These are phyloP conservation scores for Zaprionus nigranus DNA, from an alignment of 1,140 invertebrate genomes.

Conservation along the genomic window DNA sequence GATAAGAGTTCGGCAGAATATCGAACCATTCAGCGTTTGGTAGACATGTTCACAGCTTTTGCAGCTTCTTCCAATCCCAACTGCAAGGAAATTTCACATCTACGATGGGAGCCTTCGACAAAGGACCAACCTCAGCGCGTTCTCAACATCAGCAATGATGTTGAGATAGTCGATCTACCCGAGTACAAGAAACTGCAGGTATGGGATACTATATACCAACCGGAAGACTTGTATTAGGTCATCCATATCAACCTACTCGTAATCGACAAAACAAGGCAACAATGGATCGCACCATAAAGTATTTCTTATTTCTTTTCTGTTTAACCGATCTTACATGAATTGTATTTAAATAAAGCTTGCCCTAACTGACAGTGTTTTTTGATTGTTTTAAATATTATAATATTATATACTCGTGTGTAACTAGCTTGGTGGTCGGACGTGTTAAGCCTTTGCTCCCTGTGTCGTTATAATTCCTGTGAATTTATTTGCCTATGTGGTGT, in stretches of 20 bases:
- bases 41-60: constrained; percentile 84
- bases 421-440: too few relatives aligned
- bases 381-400: too few relatives aligned
- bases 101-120: constrained; percentile 70
- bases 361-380: too few relatives aligned
- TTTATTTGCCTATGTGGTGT: too few relatives aligned
- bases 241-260: not conserved
- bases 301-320: not conserved
- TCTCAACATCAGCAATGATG: constrained; percentile 83
- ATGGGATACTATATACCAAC: constrained; percentile 82
- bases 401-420: too few relatives aligned
- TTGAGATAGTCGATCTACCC: constrained; percentile 79
- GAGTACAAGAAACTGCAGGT: constrained; percentile 82
- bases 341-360: not conserved
- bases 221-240: constrained; percentile 34
- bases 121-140: constrained; percentile 51
- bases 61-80: constrained; percentile 82
- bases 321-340: not conserved
- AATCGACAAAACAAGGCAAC: not conserved
- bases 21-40: constrained; percentile 76
- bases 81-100: constrained; percentile 46
- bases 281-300: not conserved
- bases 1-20: constrained; percentile 70
- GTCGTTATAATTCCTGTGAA: too few relatives aligned
- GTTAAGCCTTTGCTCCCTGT: too few relatives aligned